phyloP scores from a whole-genome alignment of 2,113 vertebrate species.

The Syrmaticus mikado region DNA sequence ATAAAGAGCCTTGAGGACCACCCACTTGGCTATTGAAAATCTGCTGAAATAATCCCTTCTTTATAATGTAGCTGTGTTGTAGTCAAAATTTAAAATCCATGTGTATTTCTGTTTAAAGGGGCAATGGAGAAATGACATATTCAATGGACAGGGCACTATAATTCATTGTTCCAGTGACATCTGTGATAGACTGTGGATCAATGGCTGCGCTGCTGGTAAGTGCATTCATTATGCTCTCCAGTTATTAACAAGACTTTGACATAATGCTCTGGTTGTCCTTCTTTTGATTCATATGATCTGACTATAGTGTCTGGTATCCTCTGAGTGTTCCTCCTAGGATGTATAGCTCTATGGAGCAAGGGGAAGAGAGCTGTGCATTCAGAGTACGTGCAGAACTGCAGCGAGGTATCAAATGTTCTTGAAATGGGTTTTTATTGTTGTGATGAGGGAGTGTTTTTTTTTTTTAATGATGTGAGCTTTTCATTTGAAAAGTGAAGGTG shows the following conservation, averaged over 20 bases:
- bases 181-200: conserved; percentile 77
- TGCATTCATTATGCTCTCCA: conserved; percentile 39
- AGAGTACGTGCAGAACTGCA: not conserved
- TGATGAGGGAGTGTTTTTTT: not conserved
- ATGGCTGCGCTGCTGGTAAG: conserved; percentile 73
- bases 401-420: not conserved
- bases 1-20: conserved; percentile 71
- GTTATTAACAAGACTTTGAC: conserved; percentile 27
- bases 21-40: conserved; percentile 73
- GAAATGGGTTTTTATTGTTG: not conserved
- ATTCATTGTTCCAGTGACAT: conserved; percentile 72
- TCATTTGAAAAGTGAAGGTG: not conserved
- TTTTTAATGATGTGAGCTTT: not conserved
- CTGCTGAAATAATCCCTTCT: conserved; percentile 68
- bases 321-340: not conserved
- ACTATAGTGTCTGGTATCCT: not conserved
- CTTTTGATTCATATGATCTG: conserved; percentile 52
- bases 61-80: conserved; percentile 48
- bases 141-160: conserved; percentile 70
- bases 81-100: conserved; percentile 55
- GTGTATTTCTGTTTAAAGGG: conserved; percentile 70
- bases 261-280: conserved; percentile 26
- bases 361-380: not conserved
- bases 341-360: not conserved
- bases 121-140: conserved; percentile 74